Evolutionary conservation across 2,113 vertebrate genomes (phyloP), one percentile per base, ranked within the genome.

Genomic region (Mugil cephalus): DNA sequence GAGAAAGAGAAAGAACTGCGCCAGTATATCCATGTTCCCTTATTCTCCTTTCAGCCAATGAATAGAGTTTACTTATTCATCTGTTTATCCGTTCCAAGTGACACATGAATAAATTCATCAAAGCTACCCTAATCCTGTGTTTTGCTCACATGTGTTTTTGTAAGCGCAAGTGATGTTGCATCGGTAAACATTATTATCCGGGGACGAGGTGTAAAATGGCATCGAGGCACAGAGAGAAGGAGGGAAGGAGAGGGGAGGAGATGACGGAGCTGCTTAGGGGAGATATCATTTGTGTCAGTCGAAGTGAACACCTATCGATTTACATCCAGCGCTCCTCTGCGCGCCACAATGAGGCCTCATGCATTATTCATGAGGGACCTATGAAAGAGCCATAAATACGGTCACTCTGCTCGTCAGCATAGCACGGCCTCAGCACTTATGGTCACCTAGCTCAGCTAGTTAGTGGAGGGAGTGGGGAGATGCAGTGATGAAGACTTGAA

Each of bases 341-440:
- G 48, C 35, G 8, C 63, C 69, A 69, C 84, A 64, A 59, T 56
- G 79, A 77, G 61, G 60, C 55, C 76, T 90, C 86, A 88, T 92
- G 83, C 18, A 82, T 91, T 78, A 93, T 93, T 92, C 89, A 92
- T 87, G n/a, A 1, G 2, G 45, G 48, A 62, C 45, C 78, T 68
- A 81, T 89, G 87, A 86, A 85, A 79, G 78, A 88, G 58, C 79
- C 87, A 86, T 90, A 89, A 91, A 92, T 87, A 90, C 84, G 74
- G 69, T 74, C 63, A 39, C 59, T 62, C 19, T 2, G 52, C 69
- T 79, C 51, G 14, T 72, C 80, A 50, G 75, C 61, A 47, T 13
- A 21, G 69, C 82, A 53, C 61, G 12, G 47, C 61, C 81, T 80
- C 82, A 78, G 80, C 83, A 79, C 80, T 84, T 74, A 56, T 19